Conservation (phyloP, 1,140 invertebrate genomes). For the Plutomurus gul region DNA sequence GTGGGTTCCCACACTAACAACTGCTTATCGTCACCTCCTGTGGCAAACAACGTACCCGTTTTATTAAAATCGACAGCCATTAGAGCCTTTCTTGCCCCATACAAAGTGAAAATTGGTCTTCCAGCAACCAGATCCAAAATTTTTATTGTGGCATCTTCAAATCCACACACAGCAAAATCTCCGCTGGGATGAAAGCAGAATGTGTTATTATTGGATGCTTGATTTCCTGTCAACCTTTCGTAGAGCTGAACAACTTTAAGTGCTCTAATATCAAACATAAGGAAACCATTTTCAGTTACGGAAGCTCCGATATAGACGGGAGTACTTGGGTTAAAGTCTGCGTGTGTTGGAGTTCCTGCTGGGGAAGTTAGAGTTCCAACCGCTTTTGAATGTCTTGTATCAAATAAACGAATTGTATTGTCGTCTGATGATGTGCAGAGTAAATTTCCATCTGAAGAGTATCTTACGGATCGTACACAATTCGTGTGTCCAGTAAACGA, state of each 20-base stretch:
- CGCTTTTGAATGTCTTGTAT: conserved; percentile 12
- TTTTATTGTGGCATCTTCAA: conserved; percentile 45
- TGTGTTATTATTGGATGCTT: conserved; percentile 18
- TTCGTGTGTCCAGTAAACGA: conserved; percentile 38
- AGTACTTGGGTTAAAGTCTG: conserved; percentile 47
- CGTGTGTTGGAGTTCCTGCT: conserved; percentile 19
- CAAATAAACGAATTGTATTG: conserved; percentile 38
- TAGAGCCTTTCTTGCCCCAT: conserved; percentile 38
- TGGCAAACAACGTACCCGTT: conserved; percentile 40
- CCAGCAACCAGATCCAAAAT: conserved; percentile 51
- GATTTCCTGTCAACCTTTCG: background rate
- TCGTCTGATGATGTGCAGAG: conserved; percentile 44
- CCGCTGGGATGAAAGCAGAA: conserved; percentile 49
- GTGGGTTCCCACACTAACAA: conserved; percentile 34
- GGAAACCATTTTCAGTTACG: conserved; percentile 21
- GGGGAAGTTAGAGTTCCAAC: background rate
- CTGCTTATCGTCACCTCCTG: conserved; percentile 54
- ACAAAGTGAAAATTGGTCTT: conserved; percentile 46
- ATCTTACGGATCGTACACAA: conserved; percentile 50
- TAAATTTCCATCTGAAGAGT: conserved; percentile 34
- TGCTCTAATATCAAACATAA: conserved; percentile 40
- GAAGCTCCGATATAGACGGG: conserved; percentile 40
- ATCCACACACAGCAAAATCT: conserved; percentile 47
- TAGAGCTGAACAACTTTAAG: conserved; percentile 42
- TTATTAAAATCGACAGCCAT: conserved; percentile 27